Base-by-base conservation (phyloP, 2,888 invertebrate species). In the Shargacucullia verbasci region DNA sequence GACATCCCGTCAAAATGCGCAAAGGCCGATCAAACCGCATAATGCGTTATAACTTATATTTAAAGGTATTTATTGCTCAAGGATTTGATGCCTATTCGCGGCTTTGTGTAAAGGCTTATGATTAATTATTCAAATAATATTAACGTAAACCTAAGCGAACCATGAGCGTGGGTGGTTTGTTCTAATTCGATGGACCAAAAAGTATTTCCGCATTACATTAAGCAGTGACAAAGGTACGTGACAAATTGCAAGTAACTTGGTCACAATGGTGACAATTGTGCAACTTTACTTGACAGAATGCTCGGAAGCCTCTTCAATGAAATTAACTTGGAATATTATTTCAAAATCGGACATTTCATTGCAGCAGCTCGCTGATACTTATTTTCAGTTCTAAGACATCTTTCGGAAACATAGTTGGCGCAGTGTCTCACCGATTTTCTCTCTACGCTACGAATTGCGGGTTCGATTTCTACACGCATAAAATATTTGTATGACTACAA, bases 151-250 rank as follows among this genome's bases (percentile, higher is more conserved):
- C n/a, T 37, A 14, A 27, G 12, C 8, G n/a, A 15, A 8, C 34
- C 8, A 11, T n/a, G 29, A 35, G 14, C n/a, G 29, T 64, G 9
- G 39, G 29, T 15, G 31, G 64, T 33, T 43, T 27, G 47, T 46
- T 59, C 45, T 43, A 39, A 46, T 63, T 63, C 34, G 31, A 41
- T 45, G 40, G 55, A 37, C 34, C 27, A 8, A 52, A 60, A 47
- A 52, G 27, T 44, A 47, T 45, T 59, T 73, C 59, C 59, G 54
- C 40, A 12, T 50, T 41, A 31, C 40, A 27, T 43, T 39, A 31
- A 50, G 31, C 50, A 35, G 49, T 52, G 55, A 73, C 61, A 62
- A 62, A 68, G 55, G 56, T 59, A 62, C 61, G 72, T 71, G 75
- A 75, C 75, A 61, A 71, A 68, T 59, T 29, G 52, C 54, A 39